Base-by-base conservation (phyloP, 2,113 vertebrate species). In the Zingel zingel region DNA sequence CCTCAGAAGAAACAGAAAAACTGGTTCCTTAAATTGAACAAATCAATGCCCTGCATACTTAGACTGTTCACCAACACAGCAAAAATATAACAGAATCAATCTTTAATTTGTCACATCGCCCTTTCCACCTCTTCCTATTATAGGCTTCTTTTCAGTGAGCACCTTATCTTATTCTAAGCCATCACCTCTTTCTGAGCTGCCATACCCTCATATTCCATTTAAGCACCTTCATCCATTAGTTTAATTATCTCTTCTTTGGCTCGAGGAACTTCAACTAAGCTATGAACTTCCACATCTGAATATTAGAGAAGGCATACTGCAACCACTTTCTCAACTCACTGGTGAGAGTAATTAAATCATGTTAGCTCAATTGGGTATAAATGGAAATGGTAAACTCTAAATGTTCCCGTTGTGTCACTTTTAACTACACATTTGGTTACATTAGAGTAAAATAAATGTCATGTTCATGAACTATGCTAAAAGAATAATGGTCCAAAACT, bases 201-300 rank as follows among this genome's bases (percentile, higher is more conserved):
- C 70, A 64, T 56, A 65, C 48, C 74, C 74, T 79, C 81, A 75
- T 67, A 70, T 78, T 77, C 56, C 73, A 77, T 84, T 80, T 76
- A 86, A 81, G 86, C 74, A 81, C 74, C 77, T 89, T 75, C 82
- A 48, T 80, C 79, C 74, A 86, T 89, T 90, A 85, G 82, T 91
- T 90, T 88, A 83, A 90, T 82, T 81, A 88, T 81, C 86, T 90
- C 76, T 80, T 67, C 48, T 81, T 74, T 70, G 68, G 86, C 71
- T 88, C 80, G 50, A 30, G 67, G 65, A 88, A 81, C 72, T 84
- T 88, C 71, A 79, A 79, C 69, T 77, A 56, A 86, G 74, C 77
- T 63, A 56, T 33, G 66, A 70, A 82, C 79, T 69, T 77, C 59
- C 54, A 56, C 74, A 77, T 79, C 77, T 62, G 66, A 85, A 74